Percentiles rank a stretch among this genome's conserved stretches.
phyloP scores from a whole-genome alignment of 30 jellyfish, hydroid and myxozoan genomes.

The Aurelia coerulea region DNA sequence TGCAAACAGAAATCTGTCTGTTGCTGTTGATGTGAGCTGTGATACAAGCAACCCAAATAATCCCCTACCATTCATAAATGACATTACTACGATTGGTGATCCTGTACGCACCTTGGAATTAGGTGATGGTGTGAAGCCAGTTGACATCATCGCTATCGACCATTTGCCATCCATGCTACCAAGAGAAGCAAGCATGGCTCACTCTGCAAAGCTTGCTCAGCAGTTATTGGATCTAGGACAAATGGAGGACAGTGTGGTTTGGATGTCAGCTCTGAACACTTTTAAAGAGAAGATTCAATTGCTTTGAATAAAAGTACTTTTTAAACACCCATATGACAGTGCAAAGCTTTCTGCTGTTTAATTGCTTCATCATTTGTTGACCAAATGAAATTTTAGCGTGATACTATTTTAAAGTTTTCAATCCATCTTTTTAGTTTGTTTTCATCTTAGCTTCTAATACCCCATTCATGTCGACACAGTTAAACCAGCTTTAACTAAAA shows the following conservation, averaged over 20 bases:
- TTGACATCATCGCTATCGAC: constrained; percentile 67
- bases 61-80: constrained; percentile 66
- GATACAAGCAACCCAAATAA: constrained; percentile 75
- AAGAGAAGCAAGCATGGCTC: constrained; percentile 53
- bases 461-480: no score
- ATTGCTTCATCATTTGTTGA: neutral
- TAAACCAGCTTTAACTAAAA: no score
- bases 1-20: constrained; percentile 44
- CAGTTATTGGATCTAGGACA: constrained; percentile 46
- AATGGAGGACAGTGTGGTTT: constrained; percentile 57
- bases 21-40: constrained; percentile 81
- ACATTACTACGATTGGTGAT: constrained; percentile 50
- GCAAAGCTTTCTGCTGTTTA: neutral
- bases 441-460: no score
- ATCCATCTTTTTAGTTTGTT: no score
- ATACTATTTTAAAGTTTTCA: no score
- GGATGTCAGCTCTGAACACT: constrained; percentile 59
- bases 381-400: no score
- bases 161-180: constrained; percentile 82
- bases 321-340: neutral
- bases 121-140: constrained; percentile 39
- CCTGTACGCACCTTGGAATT: constrained; percentile 47
- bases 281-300: constrained; percentile 45
- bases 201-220: constrained; percentile 54
- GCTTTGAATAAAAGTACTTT: neutral